A percentile compares a stretch with the other conserved stretches of the same genome.
Evolutionary conservation across 2,888 invertebrate genomes (phyloP).

Genomic region (Meghimatium bilineatum): DNA sequence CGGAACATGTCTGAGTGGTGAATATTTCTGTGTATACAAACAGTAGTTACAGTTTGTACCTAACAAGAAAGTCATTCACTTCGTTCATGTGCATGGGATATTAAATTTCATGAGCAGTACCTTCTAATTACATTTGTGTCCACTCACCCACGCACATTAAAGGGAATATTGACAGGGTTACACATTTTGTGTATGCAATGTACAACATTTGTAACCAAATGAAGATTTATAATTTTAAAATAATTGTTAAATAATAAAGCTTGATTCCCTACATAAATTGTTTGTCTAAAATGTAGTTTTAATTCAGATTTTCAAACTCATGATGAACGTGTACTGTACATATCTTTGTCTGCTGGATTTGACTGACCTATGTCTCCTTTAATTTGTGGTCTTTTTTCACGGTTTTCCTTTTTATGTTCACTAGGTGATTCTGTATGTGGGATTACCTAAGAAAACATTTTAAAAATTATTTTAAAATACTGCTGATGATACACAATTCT

Average conservation of each 20-base stretch:
- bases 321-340: conserved; percentile 59
- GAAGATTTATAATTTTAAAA: neutral
- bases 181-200: too few species aligned
- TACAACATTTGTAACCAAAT: neutral
- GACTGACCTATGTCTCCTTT: conserved; percentile 57
- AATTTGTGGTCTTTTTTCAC: neutral
- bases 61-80: too few species aligned
- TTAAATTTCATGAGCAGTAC: too few species aligned
- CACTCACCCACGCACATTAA: too few species aligned
- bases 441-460: neutral
- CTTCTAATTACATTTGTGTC: too few species aligned
- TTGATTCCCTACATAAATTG: neutral
- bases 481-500: too few species aligned
- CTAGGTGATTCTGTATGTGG: neutral
- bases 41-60: too few species aligned
- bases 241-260: neutral
- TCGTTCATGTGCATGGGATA: too few species aligned
- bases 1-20: too few species aligned
- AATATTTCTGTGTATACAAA: too few species aligned
- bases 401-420: neutral
- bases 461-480: too few species aligned
- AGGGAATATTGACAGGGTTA: too few species aligned
- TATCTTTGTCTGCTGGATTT: conserved; percentile 61
- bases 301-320: neutral
- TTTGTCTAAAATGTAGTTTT: neutral